Evolutionary conservation across 2,888 invertebrate genomes (phyloP), one percentile per base, ranked within the genome.

Genomic region (Dermolepida albohirtum): DNA sequence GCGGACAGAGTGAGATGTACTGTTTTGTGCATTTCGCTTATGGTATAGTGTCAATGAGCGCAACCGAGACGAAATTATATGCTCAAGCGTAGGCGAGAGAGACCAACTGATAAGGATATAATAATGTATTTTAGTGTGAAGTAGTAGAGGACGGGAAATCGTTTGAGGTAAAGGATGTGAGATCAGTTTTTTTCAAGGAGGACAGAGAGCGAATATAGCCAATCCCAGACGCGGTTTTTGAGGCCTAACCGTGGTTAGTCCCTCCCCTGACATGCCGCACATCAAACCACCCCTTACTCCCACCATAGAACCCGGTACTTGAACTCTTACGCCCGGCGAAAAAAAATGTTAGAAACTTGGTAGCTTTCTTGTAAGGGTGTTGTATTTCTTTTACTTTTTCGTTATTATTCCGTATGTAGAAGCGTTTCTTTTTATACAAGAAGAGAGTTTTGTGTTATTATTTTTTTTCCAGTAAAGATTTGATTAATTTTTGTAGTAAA

Each of bases 191-290:
- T 74, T 73, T 72, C 67, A 68, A 67, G 71, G 72, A 69, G 57
- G 76, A 74, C 67, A 74, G 75, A 77, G 76, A 73, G 78, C 79
- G 80, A 75, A 77, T 76, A 77, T 77, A 78, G 83, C 84, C 84
- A 84, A 84, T 84, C 84, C 83, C 80, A 79, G 79, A 79, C 83
- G 83, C 78, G 84, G 84, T 84, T 84, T 83, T 84, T 84, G 84
- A 83, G 83, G 84, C 82, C 82, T 80, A 77, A 77, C 78, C 80
- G 83, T 80, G 84, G 84, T 84, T 82, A 74, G 84, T 79, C 80
- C 84, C 84, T 81, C 83, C 84, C 82, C 81, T 81, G 77, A 81
- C 82, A 81, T 81, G 81, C 82, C 82, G 78, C 81, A 82, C 79
- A 78, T 79, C 80, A 77, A 79, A 77, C 80, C 80, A 78, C 77